A percentile compares a stretch with the other conserved stretches of the same genome.
Evolutionary conservation across 2,113 vertebrate species (phyloP).

Genomic region (Silurus asotus): DNA sequence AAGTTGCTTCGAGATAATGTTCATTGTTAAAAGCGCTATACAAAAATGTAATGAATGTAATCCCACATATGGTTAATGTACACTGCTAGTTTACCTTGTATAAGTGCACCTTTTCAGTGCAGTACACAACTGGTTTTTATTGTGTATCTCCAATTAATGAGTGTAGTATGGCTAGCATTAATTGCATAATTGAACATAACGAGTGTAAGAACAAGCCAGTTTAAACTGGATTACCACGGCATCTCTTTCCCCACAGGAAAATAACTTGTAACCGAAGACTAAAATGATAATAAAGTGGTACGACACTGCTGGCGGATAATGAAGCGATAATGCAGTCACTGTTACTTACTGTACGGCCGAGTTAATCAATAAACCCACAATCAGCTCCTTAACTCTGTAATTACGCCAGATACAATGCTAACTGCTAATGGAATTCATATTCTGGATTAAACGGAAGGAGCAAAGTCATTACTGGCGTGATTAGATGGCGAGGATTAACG

Average conservation of each 20-base stretch:
- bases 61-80: not conserved
- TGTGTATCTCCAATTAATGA: not conserved
- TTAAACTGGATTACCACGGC: not conserved
- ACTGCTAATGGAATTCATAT: slow-evolving; percentile 33
- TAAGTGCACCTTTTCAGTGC: not conserved
- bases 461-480: slow-evolving; percentile 31
- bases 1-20: no score
- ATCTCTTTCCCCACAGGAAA: not conserved
- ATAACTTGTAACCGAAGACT: not conserved
- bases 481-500: slow-evolving; percentile 1
- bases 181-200: not conserved
- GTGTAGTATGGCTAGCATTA: not conserved
- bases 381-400: slow-evolving; percentile 16
- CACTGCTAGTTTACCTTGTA: not conserved
- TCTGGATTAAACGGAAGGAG: not conserved
- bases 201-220: not conserved
- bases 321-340: slow-evolving; percentile 17
- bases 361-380: slow-evolving; percentile 29
- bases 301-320: slow-evolving; percentile 3
- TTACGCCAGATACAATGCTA: slow-evolving; percentile 35
- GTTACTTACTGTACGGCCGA: not conserved
- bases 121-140: not conserved
- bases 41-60: no score
- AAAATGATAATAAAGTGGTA: slow-evolving; percentile 18
- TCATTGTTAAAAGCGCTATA: no score